Evolutionary conservation across 2,888 invertebrate species (phyloP).

Genomic region (Drosophila mettleri): DNA sequence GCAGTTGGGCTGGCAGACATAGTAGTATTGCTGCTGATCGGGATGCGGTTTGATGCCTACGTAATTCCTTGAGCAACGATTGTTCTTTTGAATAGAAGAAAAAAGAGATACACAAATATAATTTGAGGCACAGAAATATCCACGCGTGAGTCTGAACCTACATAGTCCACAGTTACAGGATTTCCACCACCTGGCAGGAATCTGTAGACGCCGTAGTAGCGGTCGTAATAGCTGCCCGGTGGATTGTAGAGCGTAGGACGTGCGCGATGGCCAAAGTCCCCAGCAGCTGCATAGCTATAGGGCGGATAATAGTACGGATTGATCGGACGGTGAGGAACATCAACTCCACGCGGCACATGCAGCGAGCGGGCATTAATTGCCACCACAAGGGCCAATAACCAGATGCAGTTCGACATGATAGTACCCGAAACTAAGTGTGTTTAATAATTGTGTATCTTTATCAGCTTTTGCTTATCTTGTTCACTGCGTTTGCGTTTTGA

Average conservation of each 20-base stretch:
- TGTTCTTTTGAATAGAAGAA: constrained; percentile 63
- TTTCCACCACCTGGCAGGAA: constrained; percentile 85
- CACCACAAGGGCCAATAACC: constrained; percentile 50
- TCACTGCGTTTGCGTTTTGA: constrained; percentile 7
- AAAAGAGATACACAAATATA: not conserved
- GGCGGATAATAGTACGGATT: constrained; percentile 44
- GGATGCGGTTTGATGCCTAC: constrained; percentile 83
- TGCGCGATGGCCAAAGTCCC: constrained; percentile 35
- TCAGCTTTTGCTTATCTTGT: not conserved
- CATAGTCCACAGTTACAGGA: constrained; percentile 82
- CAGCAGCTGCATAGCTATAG: constrained; percentile 25
- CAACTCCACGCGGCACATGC: constrained; percentile 19
- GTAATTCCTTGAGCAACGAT: constrained; percentile 83
- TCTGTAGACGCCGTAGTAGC: constrained; percentile 71
- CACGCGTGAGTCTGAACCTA: constrained; percentile 50
- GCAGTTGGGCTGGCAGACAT: constrained; percentile 84
- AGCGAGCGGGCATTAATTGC: constrained; percentile 42
- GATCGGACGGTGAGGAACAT: constrained; percentile 5
- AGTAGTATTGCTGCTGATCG: constrained; percentile 84
- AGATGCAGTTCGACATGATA: constrained; percentile 54
- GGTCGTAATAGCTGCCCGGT: constrained; percentile 77
- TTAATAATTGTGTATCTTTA: not conserved
- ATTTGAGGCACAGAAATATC: not conserved
- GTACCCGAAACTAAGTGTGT: not conserved
- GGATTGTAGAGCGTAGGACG: constrained; percentile 48